These are phyloP conservation scores for Lepidochrysops patricia DNA, from an alignment of 2,888 invertebrate genomes.

Conservation along the genomic window DNA sequence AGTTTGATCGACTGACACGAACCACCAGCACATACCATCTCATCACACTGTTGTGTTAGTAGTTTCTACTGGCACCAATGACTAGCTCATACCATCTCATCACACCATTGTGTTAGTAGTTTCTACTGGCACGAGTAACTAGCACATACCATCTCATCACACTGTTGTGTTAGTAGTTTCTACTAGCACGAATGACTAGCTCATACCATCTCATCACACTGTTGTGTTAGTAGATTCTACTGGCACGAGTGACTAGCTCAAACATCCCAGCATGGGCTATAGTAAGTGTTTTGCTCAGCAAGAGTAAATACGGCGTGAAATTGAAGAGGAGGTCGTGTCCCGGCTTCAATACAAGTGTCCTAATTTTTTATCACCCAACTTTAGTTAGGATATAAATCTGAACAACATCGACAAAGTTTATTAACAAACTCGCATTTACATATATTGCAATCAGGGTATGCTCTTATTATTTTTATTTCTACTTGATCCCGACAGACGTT, in stretches of 20 bases:
- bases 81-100: too few relatives aligned
- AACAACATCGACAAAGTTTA: background rate
- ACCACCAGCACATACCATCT: too few relatives aligned
- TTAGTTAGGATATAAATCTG: background rate
- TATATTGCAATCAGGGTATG: background rate
- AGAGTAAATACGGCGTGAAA: slow-evolving; percentile 55
- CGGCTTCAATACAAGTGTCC: slow-evolving; percentile 1
- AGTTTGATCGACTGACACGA: too few relatives aligned
- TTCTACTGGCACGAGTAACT: too few relatives aligned
- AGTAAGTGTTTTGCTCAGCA: slow-evolving; percentile 31
- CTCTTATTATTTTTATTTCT: background rate
- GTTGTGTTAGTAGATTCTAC: background rate
- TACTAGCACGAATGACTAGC: too few relatives aligned
- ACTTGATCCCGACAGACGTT: too few relatives aligned
- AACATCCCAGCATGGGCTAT: background rate
- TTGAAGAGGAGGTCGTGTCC: slow-evolving; percentile 42
- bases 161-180: too few relatives aligned
- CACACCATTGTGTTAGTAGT: too few relatives aligned
- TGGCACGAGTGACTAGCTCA: background rate
- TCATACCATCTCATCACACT: too few relatives aligned
- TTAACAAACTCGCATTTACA: background rate
- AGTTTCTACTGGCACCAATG: too few relatives aligned
- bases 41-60: too few relatives aligned
- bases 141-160: too few relatives aligned
- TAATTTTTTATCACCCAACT: background rate